A percentile compares a stretch with the other conserved stretches of the same genome.
Evolutionary conservation across 2,113 vertebrate genomes (phyloP).

Genomic region (Oncorhynchus kisutch): DNA sequence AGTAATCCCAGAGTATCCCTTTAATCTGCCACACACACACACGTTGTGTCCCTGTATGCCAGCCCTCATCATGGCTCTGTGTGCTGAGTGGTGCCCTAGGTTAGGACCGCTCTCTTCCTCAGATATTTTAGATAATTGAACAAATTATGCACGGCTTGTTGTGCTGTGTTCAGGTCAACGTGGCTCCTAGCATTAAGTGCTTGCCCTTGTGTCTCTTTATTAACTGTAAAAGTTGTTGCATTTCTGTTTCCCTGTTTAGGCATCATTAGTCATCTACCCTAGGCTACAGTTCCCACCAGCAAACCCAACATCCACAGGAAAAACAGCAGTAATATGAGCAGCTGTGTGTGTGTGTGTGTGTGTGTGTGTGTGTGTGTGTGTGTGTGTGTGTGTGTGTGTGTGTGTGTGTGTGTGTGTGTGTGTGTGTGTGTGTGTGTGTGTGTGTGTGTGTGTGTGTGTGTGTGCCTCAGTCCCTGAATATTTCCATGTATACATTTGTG

Average conservation of each 20-base stretch:
- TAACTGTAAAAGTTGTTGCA: conserved; percentile 6
- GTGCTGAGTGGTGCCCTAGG: conserved; percentile 3
- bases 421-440: too few relatives aligned
- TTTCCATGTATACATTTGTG: conserved; percentile 22
- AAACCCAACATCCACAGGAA: background rate
- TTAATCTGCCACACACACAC: too few relatives aligned
- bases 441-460: conserved; percentile 11
- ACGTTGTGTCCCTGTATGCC: background rate
- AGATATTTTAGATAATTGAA: conserved; percentile 15
- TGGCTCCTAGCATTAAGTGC: background rate
- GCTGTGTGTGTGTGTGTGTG: conserved; percentile 21
- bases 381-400: conserved; percentile 4
- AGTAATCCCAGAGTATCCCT: too few relatives aligned
- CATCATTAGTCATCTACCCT: conserved; percentile 7
- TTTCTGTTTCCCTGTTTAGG: background rate
- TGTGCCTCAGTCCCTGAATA: conserved; percentile 9
- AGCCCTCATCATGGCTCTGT: background rate
- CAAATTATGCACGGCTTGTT: conserved; percentile 11
- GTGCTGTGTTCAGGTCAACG: background rate
- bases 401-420: background rate
- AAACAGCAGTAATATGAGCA: conserved; percentile 23
- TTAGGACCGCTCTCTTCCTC: background rate
- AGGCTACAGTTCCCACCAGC: background rate
- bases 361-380: conserved; percentile 2
- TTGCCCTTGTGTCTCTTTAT: conserved; percentile 3